phyloP scores from a whole-genome alignment of 2,113 vertebrate genomes.

The Plotosus lineatus region DNA sequence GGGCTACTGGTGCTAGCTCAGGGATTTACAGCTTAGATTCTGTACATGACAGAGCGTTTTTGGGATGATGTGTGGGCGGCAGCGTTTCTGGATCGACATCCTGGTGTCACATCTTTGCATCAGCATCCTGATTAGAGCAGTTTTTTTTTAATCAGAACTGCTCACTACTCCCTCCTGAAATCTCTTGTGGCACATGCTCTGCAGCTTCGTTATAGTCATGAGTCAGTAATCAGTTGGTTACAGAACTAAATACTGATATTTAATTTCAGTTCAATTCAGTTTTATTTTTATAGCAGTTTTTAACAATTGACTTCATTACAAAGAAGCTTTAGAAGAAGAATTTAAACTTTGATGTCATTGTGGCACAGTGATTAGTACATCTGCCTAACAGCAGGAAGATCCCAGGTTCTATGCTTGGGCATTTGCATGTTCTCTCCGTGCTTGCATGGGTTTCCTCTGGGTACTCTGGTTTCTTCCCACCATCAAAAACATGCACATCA shows the following conservation, averaged over 20 bases:
- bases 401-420: too few species aligned
- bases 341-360: too few species aligned
- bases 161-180: constrained; percentile 50
- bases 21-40: constrained; percentile 18
- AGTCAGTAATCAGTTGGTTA: constrained; percentile 17
- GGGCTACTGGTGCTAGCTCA: constrained; percentile 21
- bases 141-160: constrained; percentile 52
- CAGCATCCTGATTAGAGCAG: constrained; percentile 65
- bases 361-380: too few species aligned
- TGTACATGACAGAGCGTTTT: constrained; percentile 15
- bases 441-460: too few species aligned
- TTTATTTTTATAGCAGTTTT: too few species aligned
- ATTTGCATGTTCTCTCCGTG: too few species aligned
- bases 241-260: constrained; percentile 5
- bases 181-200: constrained; percentile 52
- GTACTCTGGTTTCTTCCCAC: too few species aligned
- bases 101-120: constrained; percentile 62
- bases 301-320: too few species aligned
- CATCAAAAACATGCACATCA: too few species aligned
- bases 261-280: too few species aligned
- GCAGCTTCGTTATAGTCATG: constrained; percentile 18
- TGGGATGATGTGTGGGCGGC: constrained; percentile 46
- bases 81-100: constrained; percentile 52
- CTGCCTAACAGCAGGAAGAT: too few species aligned
- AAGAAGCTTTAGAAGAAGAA: too few species aligned